These are phyloP conservation scores for Stenichneumon culpator DNA, from an alignment of 2,888 invertebrate genomes.

Conservation along the genomic window DNA sequence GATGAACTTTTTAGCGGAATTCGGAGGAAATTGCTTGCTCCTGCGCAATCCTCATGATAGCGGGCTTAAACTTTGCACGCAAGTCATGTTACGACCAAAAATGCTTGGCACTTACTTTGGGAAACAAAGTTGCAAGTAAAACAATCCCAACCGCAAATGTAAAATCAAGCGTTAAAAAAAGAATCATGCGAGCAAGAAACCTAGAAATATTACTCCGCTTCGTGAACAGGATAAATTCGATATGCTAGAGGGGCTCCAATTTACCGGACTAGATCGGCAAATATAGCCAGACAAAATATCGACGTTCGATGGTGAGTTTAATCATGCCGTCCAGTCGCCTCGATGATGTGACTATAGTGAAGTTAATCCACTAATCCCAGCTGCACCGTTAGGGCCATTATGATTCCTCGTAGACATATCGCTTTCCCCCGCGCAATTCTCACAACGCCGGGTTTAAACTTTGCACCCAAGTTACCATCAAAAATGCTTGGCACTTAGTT, in stretches of 20 bases:
- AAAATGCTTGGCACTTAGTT: background rate
- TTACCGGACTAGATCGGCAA: slow-evolving; percentile 19
- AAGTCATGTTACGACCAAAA: background rate
- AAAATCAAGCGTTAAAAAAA: background rate
- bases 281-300: background rate
- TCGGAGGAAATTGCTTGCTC: too few species aligned
- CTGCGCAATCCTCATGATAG: too few species aligned
- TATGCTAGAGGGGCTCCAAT: slow-evolving; percentile 14
- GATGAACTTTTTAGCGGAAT: too few species aligned
- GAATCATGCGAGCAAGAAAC: slow-evolving; percentile 30
- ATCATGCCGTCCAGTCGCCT: background rate
- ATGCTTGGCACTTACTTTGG: background rate
- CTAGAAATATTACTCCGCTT: background rate
- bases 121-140: too few species aligned
- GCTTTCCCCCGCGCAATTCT: too few species aligned
- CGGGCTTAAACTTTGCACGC: too few species aligned
- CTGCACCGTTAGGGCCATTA: background rate
- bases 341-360: background rate
- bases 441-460: background rate
- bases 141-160: too few species aligned
- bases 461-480: background rate
- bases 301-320: background rate
- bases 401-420: too few species aligned
- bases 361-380: background rate
- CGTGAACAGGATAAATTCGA: slow-evolving; percentile 9